Conservation (phyloP, 2,888 invertebrate genomes). For the Polietes domitor region DNA sequence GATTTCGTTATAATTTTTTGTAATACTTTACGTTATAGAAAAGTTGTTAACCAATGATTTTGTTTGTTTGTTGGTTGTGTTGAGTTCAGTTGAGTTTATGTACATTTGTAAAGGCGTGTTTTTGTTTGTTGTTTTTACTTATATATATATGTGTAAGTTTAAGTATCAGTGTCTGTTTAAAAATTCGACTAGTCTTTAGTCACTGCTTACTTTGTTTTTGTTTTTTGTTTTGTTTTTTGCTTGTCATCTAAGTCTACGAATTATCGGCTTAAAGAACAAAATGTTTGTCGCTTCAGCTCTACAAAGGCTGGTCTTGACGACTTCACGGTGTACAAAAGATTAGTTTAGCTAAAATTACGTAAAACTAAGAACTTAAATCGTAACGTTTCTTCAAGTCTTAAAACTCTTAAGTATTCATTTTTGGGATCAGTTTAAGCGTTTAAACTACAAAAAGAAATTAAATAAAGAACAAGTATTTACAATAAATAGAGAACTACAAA, state of each 20-base stretch:
- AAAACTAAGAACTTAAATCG: constrained; percentile 53
- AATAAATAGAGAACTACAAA: constrained; percentile 34
- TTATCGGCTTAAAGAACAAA: constrained; percentile 21
- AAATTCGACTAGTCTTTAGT: constrained; percentile 58
- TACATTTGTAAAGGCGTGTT: neutral
- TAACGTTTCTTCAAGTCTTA: constrained; percentile 63
- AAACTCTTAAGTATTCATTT: constrained; percentile 68
- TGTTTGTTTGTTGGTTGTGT: neutral
- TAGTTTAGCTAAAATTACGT: constrained; percentile 44
- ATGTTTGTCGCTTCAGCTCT: constrained; percentile 27
- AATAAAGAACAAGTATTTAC: constrained; percentile 54
- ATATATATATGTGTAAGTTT: constrained; percentile 24
- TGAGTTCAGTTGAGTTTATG: no score
- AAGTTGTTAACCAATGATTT: constrained; percentile 36
- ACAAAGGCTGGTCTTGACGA: neutral
- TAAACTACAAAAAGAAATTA: constrained; percentile 44
- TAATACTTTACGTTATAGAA: constrained; percentile 59
- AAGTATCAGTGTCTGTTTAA: constrained; percentile 1
- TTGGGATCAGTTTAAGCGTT: constrained; percentile 63
- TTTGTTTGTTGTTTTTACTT: neutral
- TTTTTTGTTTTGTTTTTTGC: no score
- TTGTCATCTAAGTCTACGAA: neutral
- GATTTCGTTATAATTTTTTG: constrained; percentile 31
- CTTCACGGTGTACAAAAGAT: constrained; percentile 52
- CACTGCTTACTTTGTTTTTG: constrained; percentile 20